A percentile compares a stretch with the other conserved stretches of the same genome.
phyloP scores from a whole-genome alignment of 2,888 invertebrate species.

The Rotaria macrura region DNA sequence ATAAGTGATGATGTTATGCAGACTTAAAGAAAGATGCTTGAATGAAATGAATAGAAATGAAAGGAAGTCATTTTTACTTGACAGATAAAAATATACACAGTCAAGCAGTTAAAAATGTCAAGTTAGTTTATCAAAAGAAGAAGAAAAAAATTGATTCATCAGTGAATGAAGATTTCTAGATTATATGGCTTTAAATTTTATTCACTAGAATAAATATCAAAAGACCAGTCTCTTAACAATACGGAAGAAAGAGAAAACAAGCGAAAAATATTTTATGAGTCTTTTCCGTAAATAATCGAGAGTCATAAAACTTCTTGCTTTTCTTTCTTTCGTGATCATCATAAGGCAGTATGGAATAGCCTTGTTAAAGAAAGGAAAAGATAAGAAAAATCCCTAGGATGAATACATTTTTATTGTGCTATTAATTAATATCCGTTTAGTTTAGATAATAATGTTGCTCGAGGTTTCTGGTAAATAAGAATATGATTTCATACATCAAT shows the following conservation, averaged over 20 bases:
- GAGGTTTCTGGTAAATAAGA: background rate
- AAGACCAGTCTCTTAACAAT: background rate
- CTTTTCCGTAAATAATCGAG: background rate
- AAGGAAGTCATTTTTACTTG: background rate
- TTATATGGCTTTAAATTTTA: background rate
- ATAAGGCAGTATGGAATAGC: too few relatives aligned
- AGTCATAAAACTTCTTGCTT: background rate
- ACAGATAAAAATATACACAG: background rate
- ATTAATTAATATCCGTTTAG: background rate
- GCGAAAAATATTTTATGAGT: background rate
- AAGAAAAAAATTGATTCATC: too few relatives aligned
- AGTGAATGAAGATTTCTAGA: background rate
- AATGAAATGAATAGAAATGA: background rate
- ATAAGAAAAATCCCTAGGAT: too few relatives aligned
- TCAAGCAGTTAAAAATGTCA: background rate
- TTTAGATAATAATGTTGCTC: too few relatives aligned
- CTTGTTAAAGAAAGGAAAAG: background rate
- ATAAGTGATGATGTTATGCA: too few relatives aligned
- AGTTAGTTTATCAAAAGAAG: background rate
- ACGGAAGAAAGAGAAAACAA: background rate
- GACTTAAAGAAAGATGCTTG: background rate
- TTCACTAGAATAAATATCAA: background rate
- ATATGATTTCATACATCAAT: background rate
- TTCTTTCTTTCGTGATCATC: background rate
- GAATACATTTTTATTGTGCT: background rate